Percentiles rank a stretch among this genome's conserved stretches.
These are phyloP conservation scores for Sebastolobus altivelis DNA, from an alignment of 2,797 vertebrate genomes.

Conservation along the genomic window DNA sequence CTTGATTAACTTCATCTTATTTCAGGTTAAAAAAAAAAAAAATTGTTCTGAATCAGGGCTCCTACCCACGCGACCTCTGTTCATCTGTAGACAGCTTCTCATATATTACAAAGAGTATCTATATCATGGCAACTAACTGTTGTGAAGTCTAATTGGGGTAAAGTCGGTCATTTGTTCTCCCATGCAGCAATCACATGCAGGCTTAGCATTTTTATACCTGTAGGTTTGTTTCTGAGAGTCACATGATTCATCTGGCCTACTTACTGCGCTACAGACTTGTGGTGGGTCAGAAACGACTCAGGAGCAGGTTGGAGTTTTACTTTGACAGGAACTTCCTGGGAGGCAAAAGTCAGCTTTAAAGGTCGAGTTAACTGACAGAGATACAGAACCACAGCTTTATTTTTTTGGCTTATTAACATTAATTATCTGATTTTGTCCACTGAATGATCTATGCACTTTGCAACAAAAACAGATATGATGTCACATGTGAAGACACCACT, in stretches of 20 bases:
- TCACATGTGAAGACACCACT: conserved; percentile 67
- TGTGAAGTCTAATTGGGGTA: conserved; percentile 77
- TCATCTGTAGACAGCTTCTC: conserved; percentile 75
- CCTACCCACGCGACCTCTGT: conserved; percentile 73
- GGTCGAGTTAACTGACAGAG: conserved; percentile 8
- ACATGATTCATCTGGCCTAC: conserved; percentile 60
- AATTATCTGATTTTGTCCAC: conserved; percentile 54
- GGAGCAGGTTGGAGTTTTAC: conserved; percentile 69
- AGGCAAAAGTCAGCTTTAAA: conserved; percentile 1
- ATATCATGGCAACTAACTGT: conserved; percentile 81
- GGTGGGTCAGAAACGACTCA: conserved; percentile 58
- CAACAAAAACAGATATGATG: conserved; percentile 75
- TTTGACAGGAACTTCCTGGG: conserved; percentile 62
- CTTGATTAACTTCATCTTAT: conserved; percentile 77
- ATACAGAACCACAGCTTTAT: conserved; percentile 51
- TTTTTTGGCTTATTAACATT: neutral
- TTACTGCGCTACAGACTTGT: conserved; percentile 35
- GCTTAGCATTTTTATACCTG: conserved; percentile 70
- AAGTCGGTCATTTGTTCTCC: conserved; percentile 75
- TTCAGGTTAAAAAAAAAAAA: conserved; percentile 73
- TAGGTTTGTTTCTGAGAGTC: conserved; percentile 71
- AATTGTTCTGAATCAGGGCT: conserved; percentile 80
- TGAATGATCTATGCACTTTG: conserved; percentile 79
- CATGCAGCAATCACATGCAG: conserved; percentile 68
- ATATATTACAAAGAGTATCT: conserved; percentile 77